Evolutionary conservation across 2,113 vertebrate genomes (phyloP), one percentile per base, ranked within the genome.

Genomic region (Stegastes partitus): DNA sequence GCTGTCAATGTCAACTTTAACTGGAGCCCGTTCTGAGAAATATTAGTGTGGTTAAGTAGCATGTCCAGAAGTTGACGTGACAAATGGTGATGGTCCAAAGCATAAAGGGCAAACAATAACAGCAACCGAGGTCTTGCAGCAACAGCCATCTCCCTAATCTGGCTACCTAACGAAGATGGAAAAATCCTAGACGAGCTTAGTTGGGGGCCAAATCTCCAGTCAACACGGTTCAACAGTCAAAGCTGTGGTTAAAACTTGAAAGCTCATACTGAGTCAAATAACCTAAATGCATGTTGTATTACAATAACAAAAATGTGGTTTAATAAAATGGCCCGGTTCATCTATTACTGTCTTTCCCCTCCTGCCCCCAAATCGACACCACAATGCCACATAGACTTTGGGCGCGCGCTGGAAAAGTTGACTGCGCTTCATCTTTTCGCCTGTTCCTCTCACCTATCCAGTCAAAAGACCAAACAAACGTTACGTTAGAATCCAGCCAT

Each of bases 391-490:
- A 87, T 51, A 83, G 59, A 80, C 84, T 84, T 16, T 28, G 62
- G 58, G 73, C 22, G 54, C 42, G 2, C 1, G 21, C 68, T 85
- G 88, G 87, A 94, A 93, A 89, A 90, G 57, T 47, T 87, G 79
- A 92, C 64, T 54, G 42, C 23, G 68, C 63, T 49, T 77, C 79
- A 77, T 87, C 82, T 85, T 66, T 69, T 88, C 75, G 83, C 81
- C 75, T 70, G 69, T 80, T 84, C 85, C 82, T 73, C 86, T 89
- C 81, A 92, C 93, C 89, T 93, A 89, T 87, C 84, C 85, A 82
- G 79, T 85, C 53, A 8, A 64, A 77, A 89, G 75, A 88, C 82
- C 79, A 90, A 93, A 92, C 84, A 91, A 91, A 91, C 68, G 82
- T 81, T 83, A 87, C 42, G 42, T 57, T 78, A 63, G 62, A 89